Conservation (phyloP, 2,888 invertebrate genomes). For the Ochropleura leucogaster region DNA sequence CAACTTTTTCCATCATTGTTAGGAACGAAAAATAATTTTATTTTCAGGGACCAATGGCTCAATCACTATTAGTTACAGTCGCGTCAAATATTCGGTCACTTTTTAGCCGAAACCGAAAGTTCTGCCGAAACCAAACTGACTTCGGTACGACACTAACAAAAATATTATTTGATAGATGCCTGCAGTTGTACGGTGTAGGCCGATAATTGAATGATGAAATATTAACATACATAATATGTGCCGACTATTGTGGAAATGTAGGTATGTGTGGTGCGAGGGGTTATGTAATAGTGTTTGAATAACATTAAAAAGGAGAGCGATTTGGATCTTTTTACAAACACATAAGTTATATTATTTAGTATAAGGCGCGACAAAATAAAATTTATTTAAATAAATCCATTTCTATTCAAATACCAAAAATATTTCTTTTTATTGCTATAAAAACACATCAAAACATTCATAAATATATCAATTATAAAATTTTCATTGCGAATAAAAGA, state of each 20-base stretch:
- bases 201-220: slow-evolving; percentile 80
- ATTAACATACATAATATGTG: slow-evolving; percentile 77
- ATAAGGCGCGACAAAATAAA: too few species aligned
- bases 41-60: neutral
- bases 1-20: neutral
- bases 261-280: neutral
- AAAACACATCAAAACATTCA: neutral
- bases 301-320: neutral
- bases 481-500: slow-evolving; percentile 25
- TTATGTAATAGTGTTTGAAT: slow-evolving; percentile 24
- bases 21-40: neutral
- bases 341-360: too few species aligned
- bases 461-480: slow-evolving; percentile 15
- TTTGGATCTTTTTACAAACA: too few species aligned
- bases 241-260: slow-evolving; percentile 27
- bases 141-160: slow-evolving; percentile 50
- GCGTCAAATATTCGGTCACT: neutral
- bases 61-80: neutral
- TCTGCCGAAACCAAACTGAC: too few species aligned
- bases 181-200: slow-evolving; percentile 68
- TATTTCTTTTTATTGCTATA: neutral
- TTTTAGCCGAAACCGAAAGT: neutral
- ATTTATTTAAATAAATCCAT: too few species aligned
- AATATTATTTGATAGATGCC: slow-evolving; percentile 75
- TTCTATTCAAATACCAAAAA: neutral